A percentile compares a stretch with the other conserved stretches of the same genome.
Evolutionary conservation across 2,888 invertebrate species (phyloP).

Genomic region (Lamellibrachia satsuma): DNA sequence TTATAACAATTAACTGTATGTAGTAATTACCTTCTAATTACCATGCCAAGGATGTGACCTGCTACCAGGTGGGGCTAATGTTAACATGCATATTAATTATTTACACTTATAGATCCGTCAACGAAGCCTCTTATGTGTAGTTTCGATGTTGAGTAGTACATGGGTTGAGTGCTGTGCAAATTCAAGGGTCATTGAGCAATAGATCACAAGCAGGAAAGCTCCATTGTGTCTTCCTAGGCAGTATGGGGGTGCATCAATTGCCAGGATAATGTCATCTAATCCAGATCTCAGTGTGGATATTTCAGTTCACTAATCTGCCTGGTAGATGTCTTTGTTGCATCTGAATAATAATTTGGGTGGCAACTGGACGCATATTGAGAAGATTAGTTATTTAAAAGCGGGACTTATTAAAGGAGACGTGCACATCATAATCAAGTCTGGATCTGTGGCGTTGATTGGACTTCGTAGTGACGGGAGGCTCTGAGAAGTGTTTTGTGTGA

Average conservation of each 20-base stretch:
- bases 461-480: neutral
- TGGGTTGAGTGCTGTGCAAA: neutral
- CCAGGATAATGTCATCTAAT: neutral
- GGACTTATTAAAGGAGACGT: neutral
- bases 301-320: neutral
- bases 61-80: neutral
- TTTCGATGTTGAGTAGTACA: neutral
- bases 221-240: neutral
- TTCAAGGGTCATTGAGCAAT: neutral
- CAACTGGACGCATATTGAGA: neutral
- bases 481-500: neutral
- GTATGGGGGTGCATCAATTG: neutral
- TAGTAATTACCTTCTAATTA: slow-evolving; percentile 5
- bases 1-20: neutral
- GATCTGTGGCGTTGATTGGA: neutral
- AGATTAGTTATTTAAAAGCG: neutral
- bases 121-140: slow-evolving; percentile 10
- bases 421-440: neutral
- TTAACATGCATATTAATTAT: neutral
- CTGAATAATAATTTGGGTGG: neutral
- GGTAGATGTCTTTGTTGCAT: neutral
- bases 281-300: neutral
- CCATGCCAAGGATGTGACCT: neutral
- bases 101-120: slow-evolving; percentile 1
- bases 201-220: neutral